These are phyloP conservation scores for Neelides folsomi DNA, from an alignment of 2,888 invertebrate genomes.

Conservation along the genomic window DNA sequence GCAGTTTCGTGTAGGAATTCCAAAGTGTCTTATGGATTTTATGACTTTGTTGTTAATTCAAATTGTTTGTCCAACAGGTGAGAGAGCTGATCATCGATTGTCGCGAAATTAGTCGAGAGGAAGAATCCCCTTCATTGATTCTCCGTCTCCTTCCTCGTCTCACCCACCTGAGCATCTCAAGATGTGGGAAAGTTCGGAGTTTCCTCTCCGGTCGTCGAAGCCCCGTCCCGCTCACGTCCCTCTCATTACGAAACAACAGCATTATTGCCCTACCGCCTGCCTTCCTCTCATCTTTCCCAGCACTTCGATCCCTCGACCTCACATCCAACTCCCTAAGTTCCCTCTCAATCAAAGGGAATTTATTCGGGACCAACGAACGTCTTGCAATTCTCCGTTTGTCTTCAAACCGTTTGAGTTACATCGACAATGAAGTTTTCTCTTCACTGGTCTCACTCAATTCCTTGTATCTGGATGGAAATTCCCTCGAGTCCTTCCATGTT, in stretches of 20 bases:
- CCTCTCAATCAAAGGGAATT: slow-evolving; percentile 62
- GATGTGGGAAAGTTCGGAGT: no score
- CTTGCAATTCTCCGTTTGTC: slow-evolving; percentile 63
- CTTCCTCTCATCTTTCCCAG: slow-evolving; percentile 68
- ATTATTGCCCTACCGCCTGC: slow-evolving; percentile 68
- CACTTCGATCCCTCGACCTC: slow-evolving; percentile 66
- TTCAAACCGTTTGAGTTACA: slow-evolving; percentile 67
- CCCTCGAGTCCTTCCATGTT: slow-evolving; percentile 75
- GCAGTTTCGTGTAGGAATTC: no score
- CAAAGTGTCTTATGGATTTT: no score
- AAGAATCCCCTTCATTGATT: no score
- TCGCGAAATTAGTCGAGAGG: no score
- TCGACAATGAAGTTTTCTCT: slow-evolving; percentile 72
- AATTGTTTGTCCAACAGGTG: no score
- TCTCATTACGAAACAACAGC: slow-evolving; percentile 53
- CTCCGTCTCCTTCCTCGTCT: no score
- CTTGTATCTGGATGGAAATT: slow-evolving; percentile 70
- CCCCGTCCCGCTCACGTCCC: no score
- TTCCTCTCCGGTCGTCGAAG: no score
- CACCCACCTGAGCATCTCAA: no score
- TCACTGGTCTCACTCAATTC: slow-evolving; percentile 75
- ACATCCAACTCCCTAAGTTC: slow-evolving; percentile 60
- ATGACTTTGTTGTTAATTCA: no score
- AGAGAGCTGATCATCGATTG: no score
- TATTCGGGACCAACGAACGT: slow-evolving; percentile 58